Evolutionary conservation across 2,797 vertebrate species (phyloP), one percentile per base, ranked within the genome.

Genomic region (Threskiornis aethiopicus): DNA sequence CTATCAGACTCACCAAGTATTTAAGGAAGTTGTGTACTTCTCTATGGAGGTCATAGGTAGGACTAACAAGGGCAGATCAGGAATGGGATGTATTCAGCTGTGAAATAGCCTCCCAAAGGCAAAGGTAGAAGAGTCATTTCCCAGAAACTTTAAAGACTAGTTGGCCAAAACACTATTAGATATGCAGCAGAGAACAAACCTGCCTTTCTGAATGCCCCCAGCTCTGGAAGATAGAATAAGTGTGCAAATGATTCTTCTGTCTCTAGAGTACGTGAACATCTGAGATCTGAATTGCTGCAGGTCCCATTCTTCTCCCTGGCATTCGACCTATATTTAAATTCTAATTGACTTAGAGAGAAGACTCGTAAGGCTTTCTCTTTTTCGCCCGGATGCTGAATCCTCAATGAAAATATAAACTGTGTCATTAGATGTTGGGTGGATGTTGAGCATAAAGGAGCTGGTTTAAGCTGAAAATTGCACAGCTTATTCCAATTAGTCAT

Each of bases 241-340:
- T 75, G 92, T 96, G 78, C 84, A 96, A 95, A 94, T 93, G 75
- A 87, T 94, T 95, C 93, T 91, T 87, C 92, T 80, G 93, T 97
- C 96, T 96, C 94, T 78, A 44, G 92, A 95, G 89, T 91, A 78
- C 2, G 1, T 62, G 81, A 85, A 89, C 86, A 96, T 96, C 58
- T 90, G 93, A 97, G 90, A 93, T 96, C 86, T 92, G 95, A 96
- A 97, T 95, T 96, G 94, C 96, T 97, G 84, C 81, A 89, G 96
- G 94, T 96, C 84, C 84, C 89, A 81, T 94, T 92, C 93, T 94
- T 95, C 82, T 96, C 78, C 72, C 82, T 89, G 84, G 76, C 87
- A 93, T 96, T 91, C 33, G 41, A 96, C 94, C 94, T 96, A 93
- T 81, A 91, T 94, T 96, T 97, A 89, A 95, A 95, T 94, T 97